Evolutionary conservation across 2,888 invertebrate species (phyloP).

Genomic region (Pammene fasciana): DNA sequence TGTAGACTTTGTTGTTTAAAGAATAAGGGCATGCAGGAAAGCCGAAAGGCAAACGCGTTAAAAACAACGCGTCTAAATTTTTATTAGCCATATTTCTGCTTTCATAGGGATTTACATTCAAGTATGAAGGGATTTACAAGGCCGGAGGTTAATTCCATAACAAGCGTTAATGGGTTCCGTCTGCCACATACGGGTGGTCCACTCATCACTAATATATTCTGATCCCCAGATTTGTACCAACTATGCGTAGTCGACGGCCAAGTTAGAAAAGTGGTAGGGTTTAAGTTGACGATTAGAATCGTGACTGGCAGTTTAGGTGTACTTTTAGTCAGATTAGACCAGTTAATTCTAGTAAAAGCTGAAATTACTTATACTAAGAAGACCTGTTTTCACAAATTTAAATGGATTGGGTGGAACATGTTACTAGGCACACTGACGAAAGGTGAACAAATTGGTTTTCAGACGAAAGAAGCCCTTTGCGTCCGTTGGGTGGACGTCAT

Average conservation of each 20-base stretch:
- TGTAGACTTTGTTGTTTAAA: too few relatives aligned
- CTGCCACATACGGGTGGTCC: slow-evolving; percentile 69
- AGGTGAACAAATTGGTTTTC: too few relatives aligned
- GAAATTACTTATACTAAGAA: background rate
- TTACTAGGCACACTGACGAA: too few relatives aligned
- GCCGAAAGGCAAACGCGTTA: too few relatives aligned
- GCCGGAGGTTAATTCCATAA: slow-evolving; percentile 54
- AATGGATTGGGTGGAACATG: too few relatives aligned
- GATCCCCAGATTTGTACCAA: background rate
- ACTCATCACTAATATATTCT: background rate
- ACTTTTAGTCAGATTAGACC: background rate
- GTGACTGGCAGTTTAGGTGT: slow-evolving; percentile 49
- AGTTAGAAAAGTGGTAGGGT: slow-evolving; percentile 49
- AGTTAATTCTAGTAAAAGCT: slow-evolving; percentile 8
- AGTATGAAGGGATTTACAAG: slow-evolving; percentile 36
- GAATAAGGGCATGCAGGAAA: too few relatives aligned
- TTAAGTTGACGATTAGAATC: slow-evolving; percentile 43
- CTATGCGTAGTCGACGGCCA: background rate
- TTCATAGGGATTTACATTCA: background rate
- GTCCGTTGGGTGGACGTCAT: too few relatives aligned
- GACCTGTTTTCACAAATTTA: too few relatives aligned
- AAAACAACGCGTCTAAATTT: background rate
- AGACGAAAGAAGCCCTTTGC: too few relatives aligned
- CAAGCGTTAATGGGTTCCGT: slow-evolving; percentile 44
- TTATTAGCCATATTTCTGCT: slow-evolving; percentile 12